Evolutionary conservation across 2,113 vertebrate genomes (phyloP).

Genomic region (Aix galericulata): DNA sequence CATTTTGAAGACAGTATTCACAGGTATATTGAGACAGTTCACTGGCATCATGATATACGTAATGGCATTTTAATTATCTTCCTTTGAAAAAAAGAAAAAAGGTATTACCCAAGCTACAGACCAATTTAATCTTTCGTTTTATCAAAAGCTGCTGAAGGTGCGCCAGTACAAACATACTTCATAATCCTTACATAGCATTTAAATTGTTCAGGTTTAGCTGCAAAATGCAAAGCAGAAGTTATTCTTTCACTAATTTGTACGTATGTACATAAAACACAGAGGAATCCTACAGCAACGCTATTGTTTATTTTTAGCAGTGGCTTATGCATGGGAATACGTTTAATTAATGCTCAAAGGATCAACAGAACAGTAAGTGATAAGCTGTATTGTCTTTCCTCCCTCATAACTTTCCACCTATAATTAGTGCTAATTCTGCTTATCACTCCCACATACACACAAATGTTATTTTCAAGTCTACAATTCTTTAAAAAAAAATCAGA

Average conservation of each 20-base stretch:
- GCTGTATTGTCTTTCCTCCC: neutral
- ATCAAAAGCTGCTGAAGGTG: neutral
- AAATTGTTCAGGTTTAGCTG: neutral
- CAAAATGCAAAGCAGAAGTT: neutral
- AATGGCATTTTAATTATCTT: neutral
- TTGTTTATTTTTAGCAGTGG: neutral
- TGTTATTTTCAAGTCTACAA: neutral
- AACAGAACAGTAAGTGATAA: neutral
- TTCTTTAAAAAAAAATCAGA: neutral
- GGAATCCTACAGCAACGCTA: neutral
- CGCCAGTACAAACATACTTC: neutral
- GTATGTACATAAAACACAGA: accelerated
- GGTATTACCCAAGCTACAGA: neutral
- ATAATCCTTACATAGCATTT: neutral
- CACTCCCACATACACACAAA: neutral
- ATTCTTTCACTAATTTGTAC: neutral
- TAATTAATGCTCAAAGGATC: neutral
- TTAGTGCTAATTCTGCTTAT: neutral
- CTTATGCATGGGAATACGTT: neutral
- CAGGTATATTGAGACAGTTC: neutral
- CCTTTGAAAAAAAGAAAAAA: neutral
- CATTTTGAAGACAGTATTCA: neutral
- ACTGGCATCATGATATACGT: neutral
- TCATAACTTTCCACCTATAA: neutral
- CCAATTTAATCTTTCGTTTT: neutral